Base-by-base conservation (phyloP, 2,888 invertebrate genomes). In the Panopea generosa region DNA sequence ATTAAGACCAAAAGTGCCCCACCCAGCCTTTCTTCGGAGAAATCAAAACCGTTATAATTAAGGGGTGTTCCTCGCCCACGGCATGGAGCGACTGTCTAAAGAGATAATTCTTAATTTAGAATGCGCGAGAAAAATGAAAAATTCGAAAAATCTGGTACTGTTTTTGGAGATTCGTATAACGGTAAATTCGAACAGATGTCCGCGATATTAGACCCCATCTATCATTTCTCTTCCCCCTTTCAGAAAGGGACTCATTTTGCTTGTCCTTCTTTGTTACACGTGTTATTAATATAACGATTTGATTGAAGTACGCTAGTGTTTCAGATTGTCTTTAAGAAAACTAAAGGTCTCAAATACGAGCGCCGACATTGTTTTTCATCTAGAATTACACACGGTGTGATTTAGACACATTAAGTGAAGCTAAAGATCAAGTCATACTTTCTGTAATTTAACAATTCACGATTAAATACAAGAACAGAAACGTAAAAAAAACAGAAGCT, bases 41-140 rank as follows among this genome's bases (percentile, higher is more conserved):
- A 81, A 81, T 62, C 55, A 68, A 81, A 81, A 81, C 81, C 81
- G 81, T 81, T 77, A 81, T 77, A 81, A 81, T 81, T 77, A 69
- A 47, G 75, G 71, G 75, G 56, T 69, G 38, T 45, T n/a, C 40
- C 27, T 61, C 49, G 72, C 81, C 56, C 24, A 40, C 63, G 77
- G 81, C 72, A 50, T 43, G 50, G 47, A 55, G 26, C 55, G 50
- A 63, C 72, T 65, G 50, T 55, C 55, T 43, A 45, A 67, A 62
- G 53, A 63, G 71, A 78, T 74, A 61, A 70, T 70, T 74, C 74
- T 71, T 78, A 70, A 78, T 78, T 78, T 74, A 69, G 24, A 40
- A 56, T 40, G 22, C 38, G 4, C 6, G 53, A 27, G 26, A 53
- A 53, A 26, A 56, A 40, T 27, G 16, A 56, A 33, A 20, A 18